phyloP scores from a whole-genome alignment of 2,113 vertebrate genomes.

The Sula dactylatra region DNA sequence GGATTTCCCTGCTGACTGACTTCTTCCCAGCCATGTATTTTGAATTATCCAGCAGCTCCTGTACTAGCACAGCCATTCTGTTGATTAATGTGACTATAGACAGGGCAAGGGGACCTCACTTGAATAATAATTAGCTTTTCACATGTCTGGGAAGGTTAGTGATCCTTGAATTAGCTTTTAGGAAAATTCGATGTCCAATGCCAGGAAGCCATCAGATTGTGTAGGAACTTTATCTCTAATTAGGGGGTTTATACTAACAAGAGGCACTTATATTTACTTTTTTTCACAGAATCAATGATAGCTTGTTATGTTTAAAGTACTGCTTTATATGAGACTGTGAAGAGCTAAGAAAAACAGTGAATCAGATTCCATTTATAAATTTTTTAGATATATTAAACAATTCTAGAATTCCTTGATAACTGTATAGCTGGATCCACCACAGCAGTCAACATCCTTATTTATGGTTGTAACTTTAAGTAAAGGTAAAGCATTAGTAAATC shows the following conservation, averaged over 20 bases:
- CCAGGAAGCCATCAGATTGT: not conserved
- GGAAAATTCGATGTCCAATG: not conserved
- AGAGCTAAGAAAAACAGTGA: not conserved
- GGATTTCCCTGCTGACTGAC: not conserved
- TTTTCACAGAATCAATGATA: not conserved
- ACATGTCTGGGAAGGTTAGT: not conserved
- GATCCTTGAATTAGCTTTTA: not conserved
- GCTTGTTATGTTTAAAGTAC: not conserved
- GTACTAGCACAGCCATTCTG: not conserved
- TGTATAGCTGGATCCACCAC: too few species aligned
- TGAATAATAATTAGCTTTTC: not conserved
- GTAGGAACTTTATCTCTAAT: not conserved
- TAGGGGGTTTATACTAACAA: not conserved
- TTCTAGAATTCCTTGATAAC: not conserved
- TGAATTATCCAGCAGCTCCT: not conserved
- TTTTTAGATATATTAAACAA: not conserved
- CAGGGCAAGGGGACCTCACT: not conserved
- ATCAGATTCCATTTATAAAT: not conserved
- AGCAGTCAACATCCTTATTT: too few species aligned
- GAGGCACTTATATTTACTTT: not conserved
- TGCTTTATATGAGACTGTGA: not conserved
- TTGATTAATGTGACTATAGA: not conserved
- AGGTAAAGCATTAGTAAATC: too few species aligned
- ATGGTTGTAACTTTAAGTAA: too few species aligned
- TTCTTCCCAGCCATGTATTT: not conserved